Evolutionary conservation across 2,888 invertebrate genomes (phyloP).

Genomic region (Acleris sparsana): DNA sequence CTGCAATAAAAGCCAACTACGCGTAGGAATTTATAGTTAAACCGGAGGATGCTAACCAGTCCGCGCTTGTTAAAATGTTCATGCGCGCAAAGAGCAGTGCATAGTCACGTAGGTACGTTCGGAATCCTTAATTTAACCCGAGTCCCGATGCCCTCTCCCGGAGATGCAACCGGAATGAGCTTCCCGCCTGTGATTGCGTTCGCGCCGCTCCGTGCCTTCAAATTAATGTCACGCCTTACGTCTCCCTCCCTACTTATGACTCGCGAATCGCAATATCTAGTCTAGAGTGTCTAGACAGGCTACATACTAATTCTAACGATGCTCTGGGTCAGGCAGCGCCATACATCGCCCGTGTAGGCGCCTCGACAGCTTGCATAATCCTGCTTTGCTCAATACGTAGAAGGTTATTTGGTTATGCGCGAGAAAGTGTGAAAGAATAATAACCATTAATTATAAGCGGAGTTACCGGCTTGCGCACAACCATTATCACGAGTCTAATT

Average conservation of each 20-base stretch:
- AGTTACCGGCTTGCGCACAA: background rate
- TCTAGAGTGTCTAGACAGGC: slow-evolving; percentile 32
- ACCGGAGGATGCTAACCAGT: slow-evolving; percentile 14
- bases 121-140: slow-evolving; percentile 76
- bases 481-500: slow-evolving; percentile 11
- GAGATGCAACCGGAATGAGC: slow-evolving; percentile 77
- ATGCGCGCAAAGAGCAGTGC: slow-evolving; percentile 42
- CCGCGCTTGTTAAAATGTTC: slow-evolving; percentile 26
- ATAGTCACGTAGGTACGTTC: slow-evolving; percentile 54
- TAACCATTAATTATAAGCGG: slow-evolving; percentile 16
- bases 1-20: slow-evolving; percentile 2
- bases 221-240: slow-evolving; percentile 67
- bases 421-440: slow-evolving; percentile 27
- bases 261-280: slow-evolving; percentile 38
- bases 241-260: slow-evolving; percentile 36
- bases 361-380: slow-evolving; percentile 26
- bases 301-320: slow-evolving; percentile 12
- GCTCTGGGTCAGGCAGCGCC: slow-evolving; percentile 23
- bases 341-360: slow-evolving; percentile 20
- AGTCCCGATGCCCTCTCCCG: slow-evolving; percentile 53
- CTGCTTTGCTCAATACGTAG: slow-evolving; percentile 23
- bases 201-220: slow-evolving; percentile 65
- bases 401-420: slow-evolving; percentile 24
- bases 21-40: slow-evolving; percentile 12
- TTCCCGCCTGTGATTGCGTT: slow-evolving; percentile 80